Base-by-base conservation (phyloP, 30 jellyfish, hydroid and myxozoan genomes). In the Aurelia aurita region DNA sequence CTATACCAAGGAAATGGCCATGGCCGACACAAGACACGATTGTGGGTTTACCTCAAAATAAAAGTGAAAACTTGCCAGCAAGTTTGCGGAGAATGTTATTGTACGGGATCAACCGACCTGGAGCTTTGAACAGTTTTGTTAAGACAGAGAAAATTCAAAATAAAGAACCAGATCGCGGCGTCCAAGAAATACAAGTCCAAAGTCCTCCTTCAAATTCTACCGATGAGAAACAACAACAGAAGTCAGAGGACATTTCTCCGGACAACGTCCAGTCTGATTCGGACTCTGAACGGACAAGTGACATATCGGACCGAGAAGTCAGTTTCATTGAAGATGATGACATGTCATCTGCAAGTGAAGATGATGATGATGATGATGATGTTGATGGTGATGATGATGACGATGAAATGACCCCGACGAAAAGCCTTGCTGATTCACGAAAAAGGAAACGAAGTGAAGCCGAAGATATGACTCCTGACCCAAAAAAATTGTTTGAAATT, bases 391-490 rank as follows among this genome's bases (percentile, higher is more conserved):
- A 75, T 45, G 94, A 80, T n/a, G 79, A 70, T 16, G 86, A 89
- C 69, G 93, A 81, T 23, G 90, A 89, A 53, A 78, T 44, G 58
- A 72, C 87, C 63, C 86, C 90, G 1, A 64, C 63, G 47, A 73
- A 81, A 57, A 43, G 54, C 23, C n/a, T 25, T 26, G 53, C 68
- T 16, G 65, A 45, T 11, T 70, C 87, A 26, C 75, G 81, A 31
- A 81, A 80, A 44, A 58, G 97, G 75, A 73, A 87, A 59, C 73
- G 97, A 62, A 90, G 93, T 34, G 97, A 90, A 65, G 93, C 97
- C 16, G 97, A 90, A 58, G 97, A 90, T 47, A 63, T 96, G 91
- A 84, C 96, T 44, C 97, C 97, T 12, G 79, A 83, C 74, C 96
- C 97, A 2, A 47, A 75, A 49, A 80, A 80, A 58, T 68, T 90